phyloP scores from a whole-genome alignment of 2,888 invertebrate genomes.

The Leucania comma region DNA sequence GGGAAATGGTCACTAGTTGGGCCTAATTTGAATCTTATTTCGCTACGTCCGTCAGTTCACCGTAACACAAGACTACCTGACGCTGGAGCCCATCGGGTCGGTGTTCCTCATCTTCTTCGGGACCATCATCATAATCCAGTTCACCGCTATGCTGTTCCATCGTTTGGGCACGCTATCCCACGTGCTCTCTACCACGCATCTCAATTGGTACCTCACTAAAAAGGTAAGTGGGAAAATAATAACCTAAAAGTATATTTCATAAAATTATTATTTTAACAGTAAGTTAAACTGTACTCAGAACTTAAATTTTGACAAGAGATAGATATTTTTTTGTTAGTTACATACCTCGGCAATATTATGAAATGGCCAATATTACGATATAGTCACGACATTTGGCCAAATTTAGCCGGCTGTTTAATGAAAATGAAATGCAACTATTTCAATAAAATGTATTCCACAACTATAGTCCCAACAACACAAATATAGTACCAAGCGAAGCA shows the following conservation, averaged over 20 bases:
- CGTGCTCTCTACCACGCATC: slow-evolving; percentile 97
- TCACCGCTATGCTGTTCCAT: slow-evolving; percentile 99
- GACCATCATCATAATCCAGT: slow-evolving; percentile 97
- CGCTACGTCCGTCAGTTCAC: slow-evolving; percentile 91
- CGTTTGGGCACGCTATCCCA: slow-evolving; percentile 98
- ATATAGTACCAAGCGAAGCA: no score
- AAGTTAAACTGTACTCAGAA: not conserved
- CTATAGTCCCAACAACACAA: no score
- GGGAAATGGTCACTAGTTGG: not conserved
- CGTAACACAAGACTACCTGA: slow-evolving; percentile 96
- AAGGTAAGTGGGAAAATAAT: slow-evolving; percentile 89
- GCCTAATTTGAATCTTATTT: slow-evolving; percentile 2
- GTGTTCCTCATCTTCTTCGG: slow-evolving; percentile 99
- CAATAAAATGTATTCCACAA: no score
- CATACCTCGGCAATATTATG: no score
- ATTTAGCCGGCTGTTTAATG: no score
- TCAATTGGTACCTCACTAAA: slow-evolving; percentile 95
- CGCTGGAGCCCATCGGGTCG: slow-evolving; percentile 98
- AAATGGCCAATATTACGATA: no score
- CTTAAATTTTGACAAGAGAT: no score
- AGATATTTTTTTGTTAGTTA: no score
- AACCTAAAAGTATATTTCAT: no score
- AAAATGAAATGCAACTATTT: no score
- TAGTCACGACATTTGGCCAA: no score
- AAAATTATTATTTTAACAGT: no score